Conservation (phyloP, 2,888 invertebrate species). For the Onchidella celtica region DNA sequence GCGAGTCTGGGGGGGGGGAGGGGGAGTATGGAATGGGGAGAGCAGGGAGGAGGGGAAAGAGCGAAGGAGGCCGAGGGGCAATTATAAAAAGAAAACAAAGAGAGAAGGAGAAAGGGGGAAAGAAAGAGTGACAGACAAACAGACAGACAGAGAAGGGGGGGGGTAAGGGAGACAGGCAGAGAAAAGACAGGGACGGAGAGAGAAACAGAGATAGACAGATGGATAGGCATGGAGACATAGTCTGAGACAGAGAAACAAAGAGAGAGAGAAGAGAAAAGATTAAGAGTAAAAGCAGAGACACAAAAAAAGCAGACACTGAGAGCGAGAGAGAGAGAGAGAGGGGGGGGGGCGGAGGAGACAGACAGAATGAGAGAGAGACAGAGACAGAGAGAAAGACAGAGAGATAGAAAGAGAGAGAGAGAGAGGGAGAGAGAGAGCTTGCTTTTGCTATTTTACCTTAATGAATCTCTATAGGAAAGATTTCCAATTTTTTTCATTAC, state of each 20-base stretch:
- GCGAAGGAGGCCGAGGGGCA: neutral
- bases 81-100: neutral
- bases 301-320: no score
- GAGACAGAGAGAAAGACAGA: neutral
- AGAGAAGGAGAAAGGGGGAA: neutral
- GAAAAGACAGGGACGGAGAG: neutral
- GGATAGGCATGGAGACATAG: conserved; percentile 15
- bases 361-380: neutral
- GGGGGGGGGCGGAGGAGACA: neutral
- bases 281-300: neutral
- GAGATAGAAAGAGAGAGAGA: neutral
- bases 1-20: neutral
- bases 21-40: neutral
- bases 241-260: conserved; percentile 4
- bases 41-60: neutral
- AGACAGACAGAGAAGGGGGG: neutral
- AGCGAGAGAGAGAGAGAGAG: conserved; percentile 23
- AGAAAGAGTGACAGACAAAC: neutral
- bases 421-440: neutral
- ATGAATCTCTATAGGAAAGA: neutral
- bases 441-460: neutral
- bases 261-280: conserved; percentile 11
- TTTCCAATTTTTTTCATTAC: no score
- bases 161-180: neutral
- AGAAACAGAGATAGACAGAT: conserved; percentile 23